Percentiles rank a stretch among this genome's conserved stretches.
phyloP scores from a whole-genome alignment of 2,888 invertebrate genomes.

The Glaucopsyche alexis region DNA sequence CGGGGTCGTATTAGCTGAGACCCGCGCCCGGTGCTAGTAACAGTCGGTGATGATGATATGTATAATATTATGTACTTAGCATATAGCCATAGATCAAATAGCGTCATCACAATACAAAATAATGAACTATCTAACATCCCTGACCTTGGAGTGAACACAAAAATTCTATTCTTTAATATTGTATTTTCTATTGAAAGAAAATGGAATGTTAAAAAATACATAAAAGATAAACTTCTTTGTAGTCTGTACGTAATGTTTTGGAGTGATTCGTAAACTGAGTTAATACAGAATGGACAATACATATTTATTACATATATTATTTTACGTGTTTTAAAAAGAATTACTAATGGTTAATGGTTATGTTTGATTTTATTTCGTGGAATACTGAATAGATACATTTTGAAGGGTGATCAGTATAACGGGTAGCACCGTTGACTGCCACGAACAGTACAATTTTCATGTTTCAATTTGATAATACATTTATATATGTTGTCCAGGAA shows the following conservation, averaged over 20 bases:
- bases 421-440: no score
- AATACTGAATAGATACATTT: not conserved
- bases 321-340: not conserved
- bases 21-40: not conserved
- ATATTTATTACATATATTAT: not conserved
- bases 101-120: not conserved
- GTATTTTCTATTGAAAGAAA: not conserved
- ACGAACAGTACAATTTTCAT: no score
- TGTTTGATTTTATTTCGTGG: not conserved
- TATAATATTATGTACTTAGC: not conserved
- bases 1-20: no score
- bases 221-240: constrained; percentile 17
- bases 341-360: not conserved
- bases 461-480: no score
- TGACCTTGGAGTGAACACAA: not conserved
- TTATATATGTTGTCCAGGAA: no score
- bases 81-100: not conserved
- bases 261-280: constrained; percentile 10
- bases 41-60: not conserved
- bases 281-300: not conserved
- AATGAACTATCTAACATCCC: not conserved
- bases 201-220: constrained; percentile 8
- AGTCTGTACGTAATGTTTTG: constrained; percentile 4
- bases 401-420: not conserved
- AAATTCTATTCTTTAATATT: constrained; percentile 7